Evolutionary conservation across 1,140 invertebrate species (phyloP).

Genomic region (Maniola jurtina): DNA sequence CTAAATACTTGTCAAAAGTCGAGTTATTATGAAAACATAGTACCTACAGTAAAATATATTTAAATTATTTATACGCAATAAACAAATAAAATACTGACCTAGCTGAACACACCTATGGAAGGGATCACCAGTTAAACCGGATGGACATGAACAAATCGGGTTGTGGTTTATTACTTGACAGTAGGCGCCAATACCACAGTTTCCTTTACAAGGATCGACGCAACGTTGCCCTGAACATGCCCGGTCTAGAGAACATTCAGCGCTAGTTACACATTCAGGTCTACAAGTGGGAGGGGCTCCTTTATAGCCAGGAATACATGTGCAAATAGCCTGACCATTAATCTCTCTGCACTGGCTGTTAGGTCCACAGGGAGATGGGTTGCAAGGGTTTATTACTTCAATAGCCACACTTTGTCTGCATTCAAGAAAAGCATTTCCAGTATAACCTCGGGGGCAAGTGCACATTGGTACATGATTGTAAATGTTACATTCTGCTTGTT

Average conservation of each 20-base stretch:
- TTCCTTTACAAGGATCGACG: conserved; percentile 85
- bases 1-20: too few relatives aligned
- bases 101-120: conserved; percentile 80
- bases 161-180: conserved; percentile 86
- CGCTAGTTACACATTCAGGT: conserved; percentile 87
- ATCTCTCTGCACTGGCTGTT: conserved; percentile 67
- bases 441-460: conserved; percentile 84
- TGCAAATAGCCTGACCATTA: conserved; percentile 80
- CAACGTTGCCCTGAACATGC: conserved; percentile 87
- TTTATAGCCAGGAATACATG: conserved; percentile 84
- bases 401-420: conserved; percentile 78
- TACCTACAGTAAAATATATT: too few relatives aligned
- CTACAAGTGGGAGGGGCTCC: conserved; percentile 86
- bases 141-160: conserved; percentile 84
- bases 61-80: too few relatives aligned
- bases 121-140: conserved; percentile 84
- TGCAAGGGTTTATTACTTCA: conserved; percentile 69
- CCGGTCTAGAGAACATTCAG: conserved; percentile 86
- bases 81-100: conserved; percentile 39
- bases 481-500: conserved; percentile 88
- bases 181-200: conserved; percentile 85
- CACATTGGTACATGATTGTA: conserved; percentile 90
- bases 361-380: conserved; percentile 72
- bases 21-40: too few relatives aligned
- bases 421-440: conserved; percentile 89